Conservation (phyloP, 2,888 invertebrate genomes). For the Hanleya hanleyi region DNA sequence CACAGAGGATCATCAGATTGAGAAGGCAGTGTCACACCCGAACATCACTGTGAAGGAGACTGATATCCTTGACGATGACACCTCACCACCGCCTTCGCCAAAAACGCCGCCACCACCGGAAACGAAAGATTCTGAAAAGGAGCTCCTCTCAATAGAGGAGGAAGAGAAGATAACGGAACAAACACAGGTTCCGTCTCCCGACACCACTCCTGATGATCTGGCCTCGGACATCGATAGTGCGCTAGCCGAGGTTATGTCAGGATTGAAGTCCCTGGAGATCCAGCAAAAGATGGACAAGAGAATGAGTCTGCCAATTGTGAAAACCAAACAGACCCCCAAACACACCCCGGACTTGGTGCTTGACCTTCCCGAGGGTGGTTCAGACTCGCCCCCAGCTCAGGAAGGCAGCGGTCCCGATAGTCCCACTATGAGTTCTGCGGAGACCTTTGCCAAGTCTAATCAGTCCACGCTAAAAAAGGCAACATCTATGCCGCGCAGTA, state of each 20-base stretch:
- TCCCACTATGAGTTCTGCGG: conserved; percentile 78
- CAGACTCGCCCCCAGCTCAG: conserved; percentile 57
- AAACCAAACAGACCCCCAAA: conserved; percentile 59
- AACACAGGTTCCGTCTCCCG: conserved; percentile 27
- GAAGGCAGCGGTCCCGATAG: conserved; percentile 62
- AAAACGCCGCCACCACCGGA: not conserved
- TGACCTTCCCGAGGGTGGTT: conserved; percentile 66
- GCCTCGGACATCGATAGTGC: conserved; percentile 70
- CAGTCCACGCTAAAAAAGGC: conserved; percentile 85
- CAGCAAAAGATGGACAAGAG: conserved; percentile 65
- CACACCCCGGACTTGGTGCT: conserved; percentile 72
- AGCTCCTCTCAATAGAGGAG: conserved; percentile 22
- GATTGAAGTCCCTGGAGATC: conserved; percentile 68
- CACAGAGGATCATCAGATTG: conserved; percentile 27
- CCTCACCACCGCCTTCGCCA: conserved; percentile 1
- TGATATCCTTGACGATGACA: not conserved
- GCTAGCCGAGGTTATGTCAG: conserved; percentile 73
- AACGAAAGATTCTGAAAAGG: conserved; percentile 13
- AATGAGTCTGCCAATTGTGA: conserved; percentile 60
- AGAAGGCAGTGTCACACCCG: conserved; percentile 57
- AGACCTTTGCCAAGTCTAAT: conserved; percentile 85
- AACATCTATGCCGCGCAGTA: conserved; percentile 51
- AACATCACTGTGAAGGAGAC: conserved; percentile 39
- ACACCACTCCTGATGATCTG: conserved; percentile 53
- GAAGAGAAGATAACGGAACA: conserved; percentile 19